Conservation (phyloP, 2,888 invertebrate genomes). For the Caenorhabditis sinica region DNA sequence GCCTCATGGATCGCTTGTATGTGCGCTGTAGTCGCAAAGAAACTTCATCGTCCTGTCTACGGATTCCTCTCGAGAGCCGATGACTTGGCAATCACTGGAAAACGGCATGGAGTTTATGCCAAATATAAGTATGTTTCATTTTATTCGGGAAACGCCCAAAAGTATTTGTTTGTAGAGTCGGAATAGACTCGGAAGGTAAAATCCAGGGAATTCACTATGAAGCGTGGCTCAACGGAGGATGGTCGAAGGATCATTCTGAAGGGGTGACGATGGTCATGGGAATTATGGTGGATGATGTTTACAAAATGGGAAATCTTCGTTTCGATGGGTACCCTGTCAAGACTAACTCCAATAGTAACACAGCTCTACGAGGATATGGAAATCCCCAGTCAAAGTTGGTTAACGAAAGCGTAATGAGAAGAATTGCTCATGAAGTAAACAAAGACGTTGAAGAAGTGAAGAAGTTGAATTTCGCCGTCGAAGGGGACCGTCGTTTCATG, state of each 20-base stretch:
- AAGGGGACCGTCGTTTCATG: constrained; percentile 40
- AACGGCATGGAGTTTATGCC: constrained; percentile 91
- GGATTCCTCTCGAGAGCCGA: constrained; percentile 94
- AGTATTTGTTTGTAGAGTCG: constrained; percentile 65
- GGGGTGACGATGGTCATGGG: constrained; percentile 72
- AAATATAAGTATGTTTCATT: constrained; percentile 87
- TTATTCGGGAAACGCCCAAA: neutral
- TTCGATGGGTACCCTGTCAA: constrained; percentile 88
- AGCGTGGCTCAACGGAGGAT: constrained; percentile 91
- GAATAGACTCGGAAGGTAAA: constrained; percentile 88
- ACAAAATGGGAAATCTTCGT: constrained; percentile 88
- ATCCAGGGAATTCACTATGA: constrained; percentile 89
- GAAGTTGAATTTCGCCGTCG: constrained; percentile 37
- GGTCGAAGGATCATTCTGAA: constrained; percentile 89
- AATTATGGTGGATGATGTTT: constrained; percentile 84
- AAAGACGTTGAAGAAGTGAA: constrained; percentile 87
- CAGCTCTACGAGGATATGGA: constrained; percentile 92
- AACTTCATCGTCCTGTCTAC: constrained; percentile 88
- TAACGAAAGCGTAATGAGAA: constrained; percentile 89
- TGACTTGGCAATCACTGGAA: constrained; percentile 93
- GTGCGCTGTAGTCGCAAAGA: constrained; percentile 61
- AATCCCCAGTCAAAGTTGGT: constrained; percentile 93
- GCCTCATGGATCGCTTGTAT: constrained; percentile 63
- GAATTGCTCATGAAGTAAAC: constrained; percentile 88
- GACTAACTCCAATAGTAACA: constrained; percentile 94